Conservation (phyloP, 2,113 vertebrate genomes). For the Dolichotis patagonum region DNA sequence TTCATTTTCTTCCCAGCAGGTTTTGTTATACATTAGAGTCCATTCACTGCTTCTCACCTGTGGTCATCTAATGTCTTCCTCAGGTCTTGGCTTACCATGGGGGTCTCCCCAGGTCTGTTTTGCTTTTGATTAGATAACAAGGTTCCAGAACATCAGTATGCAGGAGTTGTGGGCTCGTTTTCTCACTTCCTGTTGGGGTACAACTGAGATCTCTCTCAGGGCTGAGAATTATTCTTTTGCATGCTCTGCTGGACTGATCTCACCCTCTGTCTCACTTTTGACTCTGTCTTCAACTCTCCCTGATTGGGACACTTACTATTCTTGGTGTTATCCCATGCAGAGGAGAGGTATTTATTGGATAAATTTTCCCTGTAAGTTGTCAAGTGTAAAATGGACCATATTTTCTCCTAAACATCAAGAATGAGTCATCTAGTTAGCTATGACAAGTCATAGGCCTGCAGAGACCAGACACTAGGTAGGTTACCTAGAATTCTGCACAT, state of each 20-base stretch:
- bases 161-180: not conserved
- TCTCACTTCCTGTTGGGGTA: not conserved
- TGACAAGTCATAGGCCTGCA: not conserved
- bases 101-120: not conserved
- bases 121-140: not conserved
- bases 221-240: not conserved
- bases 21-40: conserved; percentile 4
- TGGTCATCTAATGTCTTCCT: not conserved
- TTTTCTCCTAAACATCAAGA: conserved; percentile 7
- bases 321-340: not conserved
- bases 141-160: not conserved
- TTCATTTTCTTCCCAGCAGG: not conserved
- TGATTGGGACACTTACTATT: not conserved
- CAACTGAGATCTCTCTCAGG: not conserved
- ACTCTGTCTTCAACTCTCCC: not conserved
- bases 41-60: not conserved
- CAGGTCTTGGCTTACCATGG: not conserved
- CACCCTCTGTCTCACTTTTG: not conserved
- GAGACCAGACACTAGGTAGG: not conserved
- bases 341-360: not conserved
- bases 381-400: not conserved
- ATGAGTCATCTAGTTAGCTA: not conserved
- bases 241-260: not conserved
- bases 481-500: not conserved
- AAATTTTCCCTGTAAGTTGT: not conserved